These are phyloP conservation scores for Pteronotus mesoamericanus DNA, from an alignment of 2,797 vertebrate genomes.

Conservation along the genomic window DNA sequence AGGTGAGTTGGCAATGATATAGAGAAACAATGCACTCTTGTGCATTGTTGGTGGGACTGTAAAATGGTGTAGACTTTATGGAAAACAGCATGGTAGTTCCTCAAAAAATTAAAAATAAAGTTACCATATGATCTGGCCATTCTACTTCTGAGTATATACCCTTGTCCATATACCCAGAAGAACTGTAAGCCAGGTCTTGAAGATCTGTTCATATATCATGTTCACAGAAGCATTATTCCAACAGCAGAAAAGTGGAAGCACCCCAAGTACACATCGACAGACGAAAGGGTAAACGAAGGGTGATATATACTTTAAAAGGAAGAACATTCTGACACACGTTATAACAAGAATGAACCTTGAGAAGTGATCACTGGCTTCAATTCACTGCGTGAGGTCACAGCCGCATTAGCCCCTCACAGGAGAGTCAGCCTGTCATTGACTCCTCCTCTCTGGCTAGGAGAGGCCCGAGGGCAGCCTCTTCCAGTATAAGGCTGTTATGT, in stretches of 20 bases:
- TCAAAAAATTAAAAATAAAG: neutral
- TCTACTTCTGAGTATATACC: neutral
- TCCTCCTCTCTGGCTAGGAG: neutral
- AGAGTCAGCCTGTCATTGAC: neutral
- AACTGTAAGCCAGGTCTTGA: neutral
- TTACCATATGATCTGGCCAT: neutral
- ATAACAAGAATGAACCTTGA: neutral
- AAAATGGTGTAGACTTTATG: neutral
- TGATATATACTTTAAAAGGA: neutral
- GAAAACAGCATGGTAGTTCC: neutral
- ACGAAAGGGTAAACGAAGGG: neutral
- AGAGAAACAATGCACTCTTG: too few species aligned
- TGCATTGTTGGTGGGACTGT: neutral
- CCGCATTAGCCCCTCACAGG: neutral
- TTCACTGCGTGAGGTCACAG: neutral
- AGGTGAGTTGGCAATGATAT: too few species aligned
- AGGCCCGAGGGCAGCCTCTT: neutral
- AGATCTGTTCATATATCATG: neutral
- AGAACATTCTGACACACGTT: neutral
- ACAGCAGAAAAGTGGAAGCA: neutral
- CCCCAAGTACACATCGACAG: too few species aligned
- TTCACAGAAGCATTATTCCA: neutral
- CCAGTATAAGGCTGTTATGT: neutral
- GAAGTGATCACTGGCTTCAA: neutral
- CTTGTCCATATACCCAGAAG: neutral